These are phyloP conservation scores for Hemibagrus guttatus DNA, from an alignment of 2,797 vertebrate species.

Conservation along the genomic window DNA sequence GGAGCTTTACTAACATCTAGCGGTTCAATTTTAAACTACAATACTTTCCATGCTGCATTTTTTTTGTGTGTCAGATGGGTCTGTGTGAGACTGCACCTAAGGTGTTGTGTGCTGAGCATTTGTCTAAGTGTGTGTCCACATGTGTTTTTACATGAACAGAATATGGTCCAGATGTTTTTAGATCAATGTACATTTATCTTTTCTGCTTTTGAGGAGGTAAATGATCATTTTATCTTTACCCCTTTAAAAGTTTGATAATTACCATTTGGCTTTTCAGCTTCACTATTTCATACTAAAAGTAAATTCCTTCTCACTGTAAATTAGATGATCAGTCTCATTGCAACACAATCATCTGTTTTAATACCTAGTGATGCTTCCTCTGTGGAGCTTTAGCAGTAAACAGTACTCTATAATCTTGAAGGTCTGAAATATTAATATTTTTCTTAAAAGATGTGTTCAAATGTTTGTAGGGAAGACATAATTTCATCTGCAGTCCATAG, in stretches of 20 bases:
- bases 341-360: background rate
- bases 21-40: conserved; percentile 21
- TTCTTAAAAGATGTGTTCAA: background rate
- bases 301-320: background rate
- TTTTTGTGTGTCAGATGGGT: conserved; percentile 9
- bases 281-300: too few relatives aligned
- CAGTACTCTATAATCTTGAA: background rate
- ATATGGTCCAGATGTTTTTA: background rate
- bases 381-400: background rate
- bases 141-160: conserved; percentile 25
- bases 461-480: background rate
- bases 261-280: background rate
- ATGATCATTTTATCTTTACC: background rate
- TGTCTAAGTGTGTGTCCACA: conserved; percentile 22
- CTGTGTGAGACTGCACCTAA: conserved; percentile 6
- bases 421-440: background rate
- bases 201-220: background rate
- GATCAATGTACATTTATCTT: background rate
- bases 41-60: conserved; percentile 13
- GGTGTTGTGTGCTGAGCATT: conserved; percentile 41
- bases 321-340: background rate
- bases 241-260: background rate
- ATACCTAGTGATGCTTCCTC: background rate
- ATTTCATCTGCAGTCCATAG: background rate
- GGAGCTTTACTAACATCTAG: conserved; percentile 34